Evolutionary conservation across 2,797 vertebrate genomes (phyloP).

Genomic region (Hirundo rustica): DNA sequence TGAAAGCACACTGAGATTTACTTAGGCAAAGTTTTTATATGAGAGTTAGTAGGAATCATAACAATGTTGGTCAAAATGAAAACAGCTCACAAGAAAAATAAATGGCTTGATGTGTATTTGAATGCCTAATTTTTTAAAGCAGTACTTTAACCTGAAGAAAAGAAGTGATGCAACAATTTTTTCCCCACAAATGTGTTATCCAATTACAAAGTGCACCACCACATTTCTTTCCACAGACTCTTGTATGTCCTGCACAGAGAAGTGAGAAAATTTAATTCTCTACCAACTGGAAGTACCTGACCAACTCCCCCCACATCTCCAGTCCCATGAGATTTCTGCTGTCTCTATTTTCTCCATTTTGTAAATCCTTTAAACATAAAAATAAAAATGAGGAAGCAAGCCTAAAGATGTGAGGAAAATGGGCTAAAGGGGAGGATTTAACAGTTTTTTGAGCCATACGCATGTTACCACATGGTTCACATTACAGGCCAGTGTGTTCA

Average conservation of each 20-base stretch:
- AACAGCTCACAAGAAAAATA: not conserved
- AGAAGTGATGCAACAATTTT: not conserved
- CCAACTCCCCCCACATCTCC: not conserved
- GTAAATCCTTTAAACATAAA: slow-evolving; percentile 29
- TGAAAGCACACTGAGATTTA: not conserved
- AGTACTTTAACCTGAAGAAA: not conserved
- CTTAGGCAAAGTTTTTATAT: not conserved
- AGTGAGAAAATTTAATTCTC: not conserved
- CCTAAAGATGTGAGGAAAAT: slow-evolving; percentile 6
- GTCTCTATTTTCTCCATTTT: not conserved
- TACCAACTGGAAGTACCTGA: not conserved
- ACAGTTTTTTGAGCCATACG: slow-evolving; percentile 46
- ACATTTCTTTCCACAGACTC: not conserved
- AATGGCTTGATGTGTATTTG: not conserved
- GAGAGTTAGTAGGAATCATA: not conserved
- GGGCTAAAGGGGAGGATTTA: not conserved
- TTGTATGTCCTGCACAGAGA: not conserved
- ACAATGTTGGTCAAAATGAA: not conserved
- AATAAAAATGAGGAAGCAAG: slow-evolving; percentile 24
- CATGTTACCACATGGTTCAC: slow-evolving; percentile 72
- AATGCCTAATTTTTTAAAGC: not conserved
- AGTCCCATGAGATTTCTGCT: not conserved
- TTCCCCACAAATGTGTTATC: not conserved
- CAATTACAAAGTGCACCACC: not conserved
- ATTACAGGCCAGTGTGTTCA: slow-evolving; percentile 55